A percentile compares a stretch with the other conserved stretches of the same genome.
phyloP scores from a whole-genome alignment of 2,113 vertebrate species.

The Sander lucioperca region DNA sequence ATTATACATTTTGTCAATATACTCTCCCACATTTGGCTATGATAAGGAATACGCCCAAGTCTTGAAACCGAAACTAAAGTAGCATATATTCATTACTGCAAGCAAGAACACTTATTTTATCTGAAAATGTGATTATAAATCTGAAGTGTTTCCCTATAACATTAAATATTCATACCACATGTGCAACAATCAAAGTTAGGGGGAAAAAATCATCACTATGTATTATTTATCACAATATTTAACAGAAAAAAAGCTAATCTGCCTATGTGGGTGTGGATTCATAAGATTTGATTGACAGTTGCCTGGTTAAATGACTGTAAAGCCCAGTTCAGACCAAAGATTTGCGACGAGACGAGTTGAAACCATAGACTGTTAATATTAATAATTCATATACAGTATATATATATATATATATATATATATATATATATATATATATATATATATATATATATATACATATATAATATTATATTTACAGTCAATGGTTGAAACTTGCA shows the following conservation, averaged over 20 bases:
- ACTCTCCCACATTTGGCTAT: constrained; percentile 3
- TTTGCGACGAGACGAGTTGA: no score
- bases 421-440: no score
- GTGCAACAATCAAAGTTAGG: background rate
- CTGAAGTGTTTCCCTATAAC: background rate
- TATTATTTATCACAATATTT: background rate
- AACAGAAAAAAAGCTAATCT: background rate
- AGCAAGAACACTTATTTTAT: background rate
- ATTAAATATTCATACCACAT: background rate
- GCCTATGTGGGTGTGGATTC: background rate
- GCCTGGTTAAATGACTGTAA: background rate
- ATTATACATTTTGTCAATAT: constrained; percentile 19
- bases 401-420: no score
- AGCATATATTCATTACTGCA: constrained; percentile 16
- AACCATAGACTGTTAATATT: no score
- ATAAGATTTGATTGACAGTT: background rate
- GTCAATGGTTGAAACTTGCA: no score
- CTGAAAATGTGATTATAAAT: background rate
- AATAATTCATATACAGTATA: no score
- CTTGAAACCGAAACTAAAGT: constrained; percentile 29
- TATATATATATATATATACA: no score
- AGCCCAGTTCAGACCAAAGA: no score
- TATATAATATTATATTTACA: no score
- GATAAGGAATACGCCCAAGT: constrained; percentile 32
- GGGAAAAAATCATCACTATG: background rate